Base-by-base conservation (phyloP, 2,888 invertebrate species). In the Pharmacophagus antenor region DNA sequence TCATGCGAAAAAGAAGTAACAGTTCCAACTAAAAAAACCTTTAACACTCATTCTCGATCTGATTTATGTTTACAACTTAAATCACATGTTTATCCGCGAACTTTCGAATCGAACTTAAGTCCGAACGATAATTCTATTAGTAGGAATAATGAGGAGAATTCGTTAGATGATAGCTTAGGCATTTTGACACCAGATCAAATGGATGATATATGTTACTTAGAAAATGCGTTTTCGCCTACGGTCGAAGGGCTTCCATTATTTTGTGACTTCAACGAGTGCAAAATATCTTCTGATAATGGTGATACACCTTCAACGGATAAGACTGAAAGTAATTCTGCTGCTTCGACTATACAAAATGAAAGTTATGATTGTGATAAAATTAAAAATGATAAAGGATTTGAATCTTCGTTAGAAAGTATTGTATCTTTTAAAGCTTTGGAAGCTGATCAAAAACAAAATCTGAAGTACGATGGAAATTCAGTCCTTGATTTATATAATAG, bases 101-200 rank as follows among this genome's bases (percentile, higher is more conserved):
- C 76, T 56, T 78, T 79, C 66, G 89, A 89, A 72, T 71, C 81
- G 58, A 88, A 87, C 65, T 70, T 80, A 65, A 89, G 88, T 72
- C 90, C 91, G 51, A 90, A 84, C 70, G 91, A 91, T 58, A 89
- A 84, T 67, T 91, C 91, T 46, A 63, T 84, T 51, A 88, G 77
- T 64, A 84, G 85, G 74, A 82, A 88, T 53, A 93, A 92, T 74
- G 96, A 95, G 79, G 94, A 96, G 76, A 95, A 95, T 77, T 97
- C 96, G 1, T 93, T 96, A 70, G 96, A 96, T 74, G 96, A 97
- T 77, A 95, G 96, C 71, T 88, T 97, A 69, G 97, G 97, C 5
- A 97, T 97, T 71, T 88, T 97, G 64, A 96, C 97, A 10, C 96
- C 97, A 0, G 96, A 96, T 85, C 96, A 97, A 84, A 96, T 97